Percentiles rank a stretch among this genome's conserved stretches.
phyloP scores from a whole-genome alignment of 1,140 invertebrate genomes.

The Polypedilum pembai region DNA sequence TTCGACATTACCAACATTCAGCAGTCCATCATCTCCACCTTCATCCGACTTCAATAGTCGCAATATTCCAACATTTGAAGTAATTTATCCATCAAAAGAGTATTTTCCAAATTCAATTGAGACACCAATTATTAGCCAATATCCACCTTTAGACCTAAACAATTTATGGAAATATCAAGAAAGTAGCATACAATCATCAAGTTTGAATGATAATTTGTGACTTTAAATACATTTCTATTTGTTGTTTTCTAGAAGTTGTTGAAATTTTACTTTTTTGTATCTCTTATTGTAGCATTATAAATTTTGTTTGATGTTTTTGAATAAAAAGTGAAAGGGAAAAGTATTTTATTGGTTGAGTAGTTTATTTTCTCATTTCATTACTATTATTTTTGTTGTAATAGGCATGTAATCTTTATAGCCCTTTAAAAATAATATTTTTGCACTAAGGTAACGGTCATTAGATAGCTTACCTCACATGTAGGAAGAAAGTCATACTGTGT shows the following conservation, averaged over 20 bases:
- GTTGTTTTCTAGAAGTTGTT: background rate
- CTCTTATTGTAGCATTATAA: no score
- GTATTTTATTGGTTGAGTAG: no score
- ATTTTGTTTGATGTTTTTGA: no score
- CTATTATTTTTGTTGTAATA: no score
- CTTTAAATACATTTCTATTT: background rate
- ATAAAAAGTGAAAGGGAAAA: no score
- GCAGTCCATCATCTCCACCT: background rate
- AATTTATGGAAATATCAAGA: constrained; percentile 13
- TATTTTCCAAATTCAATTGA: background rate
- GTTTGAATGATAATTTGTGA: background rate
- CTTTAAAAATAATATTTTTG: no score
- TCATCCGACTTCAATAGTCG: background rate
- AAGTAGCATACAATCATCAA: background rate
- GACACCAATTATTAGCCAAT: constrained; percentile 5
- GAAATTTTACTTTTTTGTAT: no score
- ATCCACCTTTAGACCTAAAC: constrained; percentile 9
- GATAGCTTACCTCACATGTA: no score
- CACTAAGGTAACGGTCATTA: no score
- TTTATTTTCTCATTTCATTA: no score
- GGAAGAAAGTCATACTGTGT: no score
- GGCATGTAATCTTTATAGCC: no score
- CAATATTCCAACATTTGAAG: background rate
- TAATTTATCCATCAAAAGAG: background rate
- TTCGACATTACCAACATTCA: background rate